Conservation (phyloP, 2,797 vertebrate genomes). For the Catostomus latipinnis region DNA sequence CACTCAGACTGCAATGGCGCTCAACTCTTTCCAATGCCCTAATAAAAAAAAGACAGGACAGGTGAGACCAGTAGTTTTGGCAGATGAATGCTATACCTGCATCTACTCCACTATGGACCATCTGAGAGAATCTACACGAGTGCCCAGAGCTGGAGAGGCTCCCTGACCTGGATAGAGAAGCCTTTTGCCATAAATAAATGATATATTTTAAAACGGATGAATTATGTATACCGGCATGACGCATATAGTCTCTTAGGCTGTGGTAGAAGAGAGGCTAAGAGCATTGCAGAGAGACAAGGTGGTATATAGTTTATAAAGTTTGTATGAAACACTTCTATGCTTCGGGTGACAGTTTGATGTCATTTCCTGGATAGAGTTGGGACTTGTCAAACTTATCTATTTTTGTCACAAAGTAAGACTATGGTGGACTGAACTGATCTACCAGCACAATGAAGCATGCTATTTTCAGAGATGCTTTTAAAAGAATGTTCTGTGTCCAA, state of each 20-base stretch:
- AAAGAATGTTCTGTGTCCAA: too few species aligned
- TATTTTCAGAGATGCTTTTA: too few species aligned
- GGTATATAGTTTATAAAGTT: constrained; percentile 31
- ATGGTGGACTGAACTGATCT: too few species aligned
- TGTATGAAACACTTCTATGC: background rate
- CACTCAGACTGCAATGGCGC: constrained; percentile 3
- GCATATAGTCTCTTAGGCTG: constrained; percentile 65
- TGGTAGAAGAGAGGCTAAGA: constrained; percentile 23
- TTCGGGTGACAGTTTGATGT: background rate
- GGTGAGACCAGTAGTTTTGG: constrained; percentile 15
- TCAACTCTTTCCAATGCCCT: background rate
- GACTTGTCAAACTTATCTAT: too few species aligned
- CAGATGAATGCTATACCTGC: constrained; percentile 7
- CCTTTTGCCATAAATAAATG: constrained; percentile 73
- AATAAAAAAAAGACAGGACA: constrained; percentile 12
- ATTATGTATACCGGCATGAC: constrained; percentile 77
- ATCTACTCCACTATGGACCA: constrained; percentile 4
- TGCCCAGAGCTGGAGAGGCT: background rate
- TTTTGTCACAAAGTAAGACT: too few species aligned
- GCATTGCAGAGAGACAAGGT: constrained; percentile 29
- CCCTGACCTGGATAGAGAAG: constrained; percentile 52
- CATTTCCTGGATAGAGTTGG: background rate
- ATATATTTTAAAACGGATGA: constrained; percentile 66
- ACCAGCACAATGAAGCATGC: too few species aligned
- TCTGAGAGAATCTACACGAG: constrained; percentile 27